Evolutionary conservation across 2,888 invertebrate genomes (phyloP).

Genomic region (Heteromurus nitidus): DNA sequence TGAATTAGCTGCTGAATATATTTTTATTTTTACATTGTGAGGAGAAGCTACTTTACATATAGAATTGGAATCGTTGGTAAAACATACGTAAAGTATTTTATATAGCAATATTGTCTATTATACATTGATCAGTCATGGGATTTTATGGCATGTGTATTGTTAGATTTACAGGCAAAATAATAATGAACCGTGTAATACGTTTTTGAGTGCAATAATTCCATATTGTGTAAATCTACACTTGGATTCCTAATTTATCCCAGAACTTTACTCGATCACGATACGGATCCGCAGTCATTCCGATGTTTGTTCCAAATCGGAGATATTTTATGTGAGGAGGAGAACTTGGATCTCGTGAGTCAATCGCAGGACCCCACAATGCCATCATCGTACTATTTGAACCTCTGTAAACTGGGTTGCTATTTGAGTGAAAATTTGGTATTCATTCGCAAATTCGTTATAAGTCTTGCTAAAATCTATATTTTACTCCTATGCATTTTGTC

Average conservation of each 20-base stretch:
- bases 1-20: too few species aligned
- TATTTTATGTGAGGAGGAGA: slow-evolving; percentile 27
- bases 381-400: not conserved
- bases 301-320: slow-evolving; percentile 38
- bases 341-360: slow-evolving; percentile 3
- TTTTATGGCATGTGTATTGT: slow-evolving; percentile 12
- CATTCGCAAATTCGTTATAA: not conserved
- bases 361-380: slow-evolving; percentile 53
- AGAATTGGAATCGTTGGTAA: too few species aligned
- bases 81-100: too few species aligned
- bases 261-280: slow-evolving; percentile 54
- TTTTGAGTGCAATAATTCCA: too few species aligned
- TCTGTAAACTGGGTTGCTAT: slow-evolving; percentile 48
- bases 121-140: not conserved
- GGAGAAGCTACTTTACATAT: too few species aligned
- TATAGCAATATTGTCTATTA: not conserved
- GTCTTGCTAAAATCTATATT: not conserved
- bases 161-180: too few species aligned
- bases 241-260: slow-evolving; percentile 63
- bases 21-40: too few species aligned
- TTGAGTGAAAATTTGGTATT: not conserved
- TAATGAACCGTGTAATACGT: too few species aligned
- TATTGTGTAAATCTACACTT: not conserved
- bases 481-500: not conserved
- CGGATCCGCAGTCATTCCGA: slow-evolving; percentile 64